phyloP scores from a whole-genome alignment of 2,888 invertebrate species.

The Endomychus coccineus region DNA sequence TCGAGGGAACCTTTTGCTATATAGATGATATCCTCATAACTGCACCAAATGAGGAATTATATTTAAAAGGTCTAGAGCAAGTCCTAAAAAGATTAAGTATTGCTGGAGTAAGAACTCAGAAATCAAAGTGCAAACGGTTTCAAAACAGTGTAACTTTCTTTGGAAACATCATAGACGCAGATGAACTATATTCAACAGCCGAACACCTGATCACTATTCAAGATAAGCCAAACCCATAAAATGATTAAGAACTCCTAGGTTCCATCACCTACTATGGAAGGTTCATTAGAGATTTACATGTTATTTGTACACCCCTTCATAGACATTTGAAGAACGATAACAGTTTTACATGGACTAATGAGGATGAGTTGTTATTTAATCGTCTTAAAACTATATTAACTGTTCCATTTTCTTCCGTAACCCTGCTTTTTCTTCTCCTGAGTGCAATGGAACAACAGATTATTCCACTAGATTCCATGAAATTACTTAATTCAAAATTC shows the following conservation, averaged over 20 bases:
- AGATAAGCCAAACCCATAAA: constrained; percentile 13
- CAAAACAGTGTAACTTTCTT: constrained; percentile 9
- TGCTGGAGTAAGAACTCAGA: constrained; percentile 9
- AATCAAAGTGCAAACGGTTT: constrained; percentile 14
- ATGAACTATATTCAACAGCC: constrained; percentile 14
- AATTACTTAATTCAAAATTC: too few species aligned
- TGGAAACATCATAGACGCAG: too few species aligned
- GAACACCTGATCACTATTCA: constrained; percentile 15
- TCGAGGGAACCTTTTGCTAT: too few species aligned
- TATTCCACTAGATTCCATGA: too few species aligned
- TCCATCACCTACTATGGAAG: constrained; percentile 17
- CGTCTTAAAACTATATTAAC: too few species aligned
- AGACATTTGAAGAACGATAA: constrained; percentile 14
- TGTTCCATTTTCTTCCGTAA: too few species aligned
- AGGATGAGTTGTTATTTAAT: constrained; percentile 16
- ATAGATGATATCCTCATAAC: too few species aligned
- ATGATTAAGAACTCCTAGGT: constrained; percentile 16
- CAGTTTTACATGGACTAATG: constrained; percentile 13
- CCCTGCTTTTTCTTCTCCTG: too few species aligned
- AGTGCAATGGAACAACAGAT: too few species aligned
- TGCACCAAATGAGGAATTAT: too few species aligned
- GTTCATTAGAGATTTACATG: constrained; percentile 16
- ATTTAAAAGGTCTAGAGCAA: constrained; percentile 1
- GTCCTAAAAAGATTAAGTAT: constrained; percentile 3
- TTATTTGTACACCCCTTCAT: constrained; percentile 17